phyloP scores from a whole-genome alignment of 2,797 vertebrate genomes.

The Sebastes cheni region DNA sequence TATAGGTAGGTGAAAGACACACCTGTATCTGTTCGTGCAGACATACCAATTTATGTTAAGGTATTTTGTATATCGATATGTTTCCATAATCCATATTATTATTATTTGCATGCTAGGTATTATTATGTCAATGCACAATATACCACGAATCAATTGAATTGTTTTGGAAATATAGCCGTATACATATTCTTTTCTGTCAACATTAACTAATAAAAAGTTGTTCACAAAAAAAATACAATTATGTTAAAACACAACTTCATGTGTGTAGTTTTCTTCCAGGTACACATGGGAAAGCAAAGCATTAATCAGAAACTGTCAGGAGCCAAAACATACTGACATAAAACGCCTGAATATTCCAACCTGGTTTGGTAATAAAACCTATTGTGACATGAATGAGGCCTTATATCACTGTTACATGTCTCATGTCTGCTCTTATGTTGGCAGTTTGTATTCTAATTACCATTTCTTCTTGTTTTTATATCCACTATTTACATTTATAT shows the following conservation, averaged over 20 bases:
- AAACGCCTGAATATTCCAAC: background rate
- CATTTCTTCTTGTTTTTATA: background rate
- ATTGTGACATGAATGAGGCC: background rate
- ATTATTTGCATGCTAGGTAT: too few species aligned
- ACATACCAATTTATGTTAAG: too few species aligned
- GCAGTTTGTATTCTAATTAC: background rate
- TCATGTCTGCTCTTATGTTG: background rate
- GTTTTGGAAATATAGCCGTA: too few species aligned
- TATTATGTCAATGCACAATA: too few species aligned
- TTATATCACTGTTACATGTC: background rate
- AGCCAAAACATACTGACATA: background rate
- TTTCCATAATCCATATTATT: too few species aligned
- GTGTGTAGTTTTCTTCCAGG: background rate
- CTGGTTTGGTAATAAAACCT: background rate
- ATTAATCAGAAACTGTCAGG: background rate
- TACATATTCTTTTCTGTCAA: too few species aligned
- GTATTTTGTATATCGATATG: too few species aligned
- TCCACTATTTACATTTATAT: background rate
- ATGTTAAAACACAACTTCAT: background rate
- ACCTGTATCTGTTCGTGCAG: too few species aligned
- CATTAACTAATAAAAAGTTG: too few species aligned
- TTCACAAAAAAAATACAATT: too few species aligned
- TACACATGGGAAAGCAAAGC: background rate
- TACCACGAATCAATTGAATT: too few species aligned
- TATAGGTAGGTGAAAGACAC: too few species aligned